A percentile compares a stretch with the other conserved stretches of the same genome.
These are phyloP conservation scores for Meloe dianella DNA, from an alignment of 2,888 invertebrate species.

Conservation along the genomic window DNA sequence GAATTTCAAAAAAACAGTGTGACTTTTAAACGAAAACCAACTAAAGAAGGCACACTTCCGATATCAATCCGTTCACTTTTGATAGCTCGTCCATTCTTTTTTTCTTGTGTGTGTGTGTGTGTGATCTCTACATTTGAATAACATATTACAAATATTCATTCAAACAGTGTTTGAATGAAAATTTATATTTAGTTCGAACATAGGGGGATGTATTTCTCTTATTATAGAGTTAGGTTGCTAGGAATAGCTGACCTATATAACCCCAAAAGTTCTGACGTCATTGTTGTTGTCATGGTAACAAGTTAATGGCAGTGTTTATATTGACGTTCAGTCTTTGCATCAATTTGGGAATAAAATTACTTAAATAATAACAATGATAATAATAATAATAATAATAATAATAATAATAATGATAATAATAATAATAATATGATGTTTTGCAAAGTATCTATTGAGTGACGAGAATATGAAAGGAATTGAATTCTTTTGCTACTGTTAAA, in stretches of 20 bases:
- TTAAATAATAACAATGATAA: neutral
- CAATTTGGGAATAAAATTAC: constrained; percentile 1
- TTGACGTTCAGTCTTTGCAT: constrained; percentile 35
- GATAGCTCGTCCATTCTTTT: too few relatives aligned
- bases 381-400: neutral
- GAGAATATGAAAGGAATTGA: neutral
- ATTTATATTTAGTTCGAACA: neutral
- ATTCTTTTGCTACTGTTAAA: neutral
- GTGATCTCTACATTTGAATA: too few relatives aligned
- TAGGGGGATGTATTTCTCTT: constrained; percentile 6
- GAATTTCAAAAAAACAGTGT: too few relatives aligned
- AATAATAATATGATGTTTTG: neutral
- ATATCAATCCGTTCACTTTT: too few relatives aligned
- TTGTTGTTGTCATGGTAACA: constrained; percentile 54
- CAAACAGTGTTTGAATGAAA: constrained; percentile 6
- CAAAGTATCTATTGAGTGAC: neutral
- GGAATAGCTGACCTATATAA: constrained; percentile 56
- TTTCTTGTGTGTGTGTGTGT: too few relatives aligned
- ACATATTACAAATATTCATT: constrained; percentile 11
- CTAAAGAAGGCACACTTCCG: too few relatives aligned
- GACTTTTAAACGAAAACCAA: too few relatives aligned
- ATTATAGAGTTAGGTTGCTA: constrained; percentile 39
- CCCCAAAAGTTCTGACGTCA: constrained; percentile 56
- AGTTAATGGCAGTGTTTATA: constrained; percentile 53
- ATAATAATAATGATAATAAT: neutral